Conservation (phyloP, 2,113 vertebrate genomes). For the Synodontis membranacea region DNA sequence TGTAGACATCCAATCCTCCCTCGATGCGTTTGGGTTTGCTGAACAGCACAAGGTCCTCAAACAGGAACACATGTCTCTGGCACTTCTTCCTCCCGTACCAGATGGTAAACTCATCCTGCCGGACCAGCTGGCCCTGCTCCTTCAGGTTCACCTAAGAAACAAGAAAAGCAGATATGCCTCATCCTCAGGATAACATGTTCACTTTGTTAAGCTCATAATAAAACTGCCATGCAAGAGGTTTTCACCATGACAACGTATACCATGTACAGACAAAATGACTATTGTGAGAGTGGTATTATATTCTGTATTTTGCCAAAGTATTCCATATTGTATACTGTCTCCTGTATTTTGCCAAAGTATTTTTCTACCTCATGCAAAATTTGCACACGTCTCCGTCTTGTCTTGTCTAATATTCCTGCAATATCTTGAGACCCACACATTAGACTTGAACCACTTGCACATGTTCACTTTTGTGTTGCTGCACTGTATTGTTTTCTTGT, state of each 20-base stretch:
- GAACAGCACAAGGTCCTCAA: conserved; percentile 85
- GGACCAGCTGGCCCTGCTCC: conserved; percentile 84
- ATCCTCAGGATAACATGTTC: background rate
- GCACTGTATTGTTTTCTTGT: too few relatives aligned
- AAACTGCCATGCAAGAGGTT: background rate
- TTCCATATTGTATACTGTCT: too few relatives aligned
- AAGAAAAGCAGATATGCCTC: background rate
- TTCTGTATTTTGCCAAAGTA: too few relatives aligned
- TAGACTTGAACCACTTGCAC: too few relatives aligned
- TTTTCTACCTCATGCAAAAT: too few relatives aligned
- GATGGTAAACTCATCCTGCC: conserved; percentile 83
- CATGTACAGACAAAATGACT: background rate
- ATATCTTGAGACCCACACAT: too few relatives aligned
- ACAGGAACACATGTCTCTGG: conserved; percentile 82
- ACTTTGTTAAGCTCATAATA: background rate
- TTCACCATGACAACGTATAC: background rate
- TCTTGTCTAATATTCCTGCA: too few relatives aligned
- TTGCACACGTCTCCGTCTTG: too few relatives aligned
- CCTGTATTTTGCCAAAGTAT: too few relatives aligned
- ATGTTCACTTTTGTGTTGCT: too few relatives aligned
- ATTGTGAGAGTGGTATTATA: background rate
- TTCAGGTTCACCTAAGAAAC: conserved; percentile 81
- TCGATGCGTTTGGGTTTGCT: conserved; percentile 84
- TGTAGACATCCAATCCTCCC: conserved; percentile 76
- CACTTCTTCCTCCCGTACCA: conserved; percentile 79